Conservation (phyloP, 2,888 invertebrate genomes). For the Lordiphosa fenestrarum region DNA sequence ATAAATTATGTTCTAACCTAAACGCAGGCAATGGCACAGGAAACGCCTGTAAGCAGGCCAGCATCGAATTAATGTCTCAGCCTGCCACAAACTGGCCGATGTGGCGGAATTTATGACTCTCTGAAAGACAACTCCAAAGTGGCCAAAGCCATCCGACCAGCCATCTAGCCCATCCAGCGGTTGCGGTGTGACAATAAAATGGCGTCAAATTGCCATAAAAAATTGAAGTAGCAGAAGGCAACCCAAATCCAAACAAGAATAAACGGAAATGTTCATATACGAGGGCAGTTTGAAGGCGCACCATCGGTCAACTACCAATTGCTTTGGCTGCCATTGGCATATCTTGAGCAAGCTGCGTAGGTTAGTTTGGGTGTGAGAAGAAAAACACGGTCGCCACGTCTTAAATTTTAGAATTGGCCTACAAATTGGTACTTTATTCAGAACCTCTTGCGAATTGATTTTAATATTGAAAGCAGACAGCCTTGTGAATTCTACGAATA, state of each 20-base stretch:
- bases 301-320: too few species aligned
- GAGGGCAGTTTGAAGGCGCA: too few species aligned
- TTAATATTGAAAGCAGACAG: too few species aligned
- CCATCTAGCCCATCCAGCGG: neutral
- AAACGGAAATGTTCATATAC: too few species aligned
- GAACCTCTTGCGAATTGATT: too few species aligned
- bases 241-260: slow-evolving; percentile 33
- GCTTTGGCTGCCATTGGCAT: too few species aligned
- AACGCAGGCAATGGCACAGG: slow-evolving; percentile 21
- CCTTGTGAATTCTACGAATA: too few species aligned
- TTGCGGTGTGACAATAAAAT: slow-evolving; percentile 71
- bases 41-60: slow-evolving; percentile 42
- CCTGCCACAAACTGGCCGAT: slow-evolving; percentile 72
- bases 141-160: slow-evolving; percentile 43
- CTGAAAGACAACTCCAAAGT: slow-evolving; percentile 72
- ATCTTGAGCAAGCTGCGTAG: too few species aligned
- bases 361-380: too few species aligned
- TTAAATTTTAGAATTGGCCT: too few species aligned
- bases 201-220: slow-evolving; percentile 75
- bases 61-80: slow-evolving; percentile 71
- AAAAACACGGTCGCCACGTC: too few species aligned
- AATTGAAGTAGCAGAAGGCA: slow-evolving; percentile 32
- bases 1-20: slow-evolving; percentile 58
- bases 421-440: too few species aligned
- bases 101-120: slow-evolving; percentile 64